Evolutionary conservation across 2,888 invertebrate species (phyloP), one percentile per base, ranked within the genome.

Genomic region (Amphipoea oculea): DNA sequence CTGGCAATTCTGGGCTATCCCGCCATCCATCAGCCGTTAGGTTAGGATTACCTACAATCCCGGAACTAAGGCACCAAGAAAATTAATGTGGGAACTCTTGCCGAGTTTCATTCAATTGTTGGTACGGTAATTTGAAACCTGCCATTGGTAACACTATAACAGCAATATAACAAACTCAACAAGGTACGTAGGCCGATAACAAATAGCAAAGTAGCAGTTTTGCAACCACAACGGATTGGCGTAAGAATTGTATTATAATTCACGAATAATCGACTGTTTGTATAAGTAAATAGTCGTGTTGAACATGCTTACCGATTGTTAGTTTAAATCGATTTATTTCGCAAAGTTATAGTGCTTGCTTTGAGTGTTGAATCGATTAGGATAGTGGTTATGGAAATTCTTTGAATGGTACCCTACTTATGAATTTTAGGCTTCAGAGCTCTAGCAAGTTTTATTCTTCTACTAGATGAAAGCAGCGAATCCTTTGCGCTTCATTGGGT

Each of bases 121-220:
- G n/a, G 63, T 29, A 57, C 0, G 72, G 79, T 73, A 84, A 86
- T 86, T 87, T 76, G 62, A 81, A 66, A 85, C 76, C 63, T 62
- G 60, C 70, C 65, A 72, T 69, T 85, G 71, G 76, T 76, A 76
- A 84, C 80, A 73, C 63, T 87, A 70, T 1, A 74, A 85, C 42
- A 29, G 54, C 45, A 78, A 48, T 69, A 73, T 78, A 85, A 74
- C 78, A 86, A 86, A 78, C 51, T 66, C 48, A 76, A 74, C 81
- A 76, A 76, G 76, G 11, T n/a, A 80, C 78, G 83, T 83, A 83
- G 86, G 83, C n/a, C 23, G 82, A 81, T 78, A 89, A 81, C 88
- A 85, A 87, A 90, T 84, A 71, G 78, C 83, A 72, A 86, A 89
- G 89, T 86, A 90, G 89, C 89, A 29, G 75, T 85, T 89, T 81